Conservation (phyloP, 2,888 invertebrate species). For the Acanthococcus lagerstroemiae region DNA sequence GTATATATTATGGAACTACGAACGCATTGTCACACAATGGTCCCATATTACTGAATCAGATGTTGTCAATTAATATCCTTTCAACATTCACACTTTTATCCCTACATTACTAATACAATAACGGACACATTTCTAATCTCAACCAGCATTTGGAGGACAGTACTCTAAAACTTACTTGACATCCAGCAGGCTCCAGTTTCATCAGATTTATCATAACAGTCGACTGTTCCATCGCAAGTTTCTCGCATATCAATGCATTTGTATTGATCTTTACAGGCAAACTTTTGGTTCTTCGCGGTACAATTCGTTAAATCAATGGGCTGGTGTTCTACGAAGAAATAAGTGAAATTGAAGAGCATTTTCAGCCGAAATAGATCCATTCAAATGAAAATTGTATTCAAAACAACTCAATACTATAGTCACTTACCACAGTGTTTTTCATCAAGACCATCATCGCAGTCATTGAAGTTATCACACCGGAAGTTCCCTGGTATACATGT, state of each 20-base stretch:
- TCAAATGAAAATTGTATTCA: neutral
- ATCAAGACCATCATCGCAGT: constrained; percentile 29
- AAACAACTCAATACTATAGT: neutral
- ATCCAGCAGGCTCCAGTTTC: constrained; percentile 43
- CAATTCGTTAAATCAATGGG: constrained; percentile 42
- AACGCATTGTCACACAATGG: no score
- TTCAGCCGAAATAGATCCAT: neutral
- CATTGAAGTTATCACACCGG: constrained; percentile 42
- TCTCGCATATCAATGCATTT: constrained; percentile 47
- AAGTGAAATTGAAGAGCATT: no score
- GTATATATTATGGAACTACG: no score
- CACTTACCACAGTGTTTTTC: constrained; percentile 14
- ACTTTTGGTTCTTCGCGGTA: constrained; percentile 44
- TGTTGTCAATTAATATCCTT: no score
- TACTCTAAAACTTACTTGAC: neutral
- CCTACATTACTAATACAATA: no score
- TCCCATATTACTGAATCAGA: no score
- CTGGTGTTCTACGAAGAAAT: no score
- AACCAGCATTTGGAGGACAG: no score
- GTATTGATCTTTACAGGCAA: constrained; percentile 47
- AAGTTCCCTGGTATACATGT: constrained; percentile 44
- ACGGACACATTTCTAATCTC: no score
- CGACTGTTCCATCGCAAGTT: constrained; percentile 48
- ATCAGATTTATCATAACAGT: constrained; percentile 56
- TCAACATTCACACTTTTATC: no score